Base-by-base conservation (phyloP, 1,140 invertebrate genomes). In the Epicauta chinensis region DNA sequence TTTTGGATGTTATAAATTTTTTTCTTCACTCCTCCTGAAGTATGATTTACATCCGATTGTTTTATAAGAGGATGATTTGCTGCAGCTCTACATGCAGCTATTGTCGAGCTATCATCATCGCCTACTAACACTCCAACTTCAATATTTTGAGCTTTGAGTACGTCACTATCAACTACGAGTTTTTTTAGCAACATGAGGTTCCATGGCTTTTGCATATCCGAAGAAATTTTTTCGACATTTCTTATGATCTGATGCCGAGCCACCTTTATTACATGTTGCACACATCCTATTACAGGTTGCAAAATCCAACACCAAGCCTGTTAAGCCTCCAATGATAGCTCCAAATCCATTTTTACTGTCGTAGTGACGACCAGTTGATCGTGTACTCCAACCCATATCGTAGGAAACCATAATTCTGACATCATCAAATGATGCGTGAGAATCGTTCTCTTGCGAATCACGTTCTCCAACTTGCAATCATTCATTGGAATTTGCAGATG, bases 81-180 rank as follows among this genome's bases (percentile, higher is more conserved):
- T 11, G 43, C 30, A 2, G 12, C 30, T 45, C 30, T 12, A 6
- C n/a, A 3, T 2, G 30, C 43, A 31, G 43, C 43, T 15, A 45
- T 45, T 2, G 43, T 13, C 6, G 43, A 45, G n/a, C 43, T 45
- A n/a, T 45, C 43, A 34, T 45, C 30, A 31, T 45, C 29, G 43
- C 43, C 30, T 15, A 45, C 13, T 7, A 45, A 14, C 2, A 45
- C 30, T 34, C 43, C 29, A n/a, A 45, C 29, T 45, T 45, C 30
- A 9, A 34, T 15, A 4, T 16, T 32, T 3, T 32, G 14, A 10
- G n/a, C 3, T 4, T 32, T 2, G 13, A 45, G 16, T 4, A 13
- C 34, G 14, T 14, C 3, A 34, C 13, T 45, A 15, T 32, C 16
- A 10, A 16, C 31, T 13, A 34, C 12, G n/a, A 34, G 12, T 34